phyloP scores from a whole-genome alignment of 2,113 vertebrate genomes.

The Takifugu bimaculatus region DNA sequence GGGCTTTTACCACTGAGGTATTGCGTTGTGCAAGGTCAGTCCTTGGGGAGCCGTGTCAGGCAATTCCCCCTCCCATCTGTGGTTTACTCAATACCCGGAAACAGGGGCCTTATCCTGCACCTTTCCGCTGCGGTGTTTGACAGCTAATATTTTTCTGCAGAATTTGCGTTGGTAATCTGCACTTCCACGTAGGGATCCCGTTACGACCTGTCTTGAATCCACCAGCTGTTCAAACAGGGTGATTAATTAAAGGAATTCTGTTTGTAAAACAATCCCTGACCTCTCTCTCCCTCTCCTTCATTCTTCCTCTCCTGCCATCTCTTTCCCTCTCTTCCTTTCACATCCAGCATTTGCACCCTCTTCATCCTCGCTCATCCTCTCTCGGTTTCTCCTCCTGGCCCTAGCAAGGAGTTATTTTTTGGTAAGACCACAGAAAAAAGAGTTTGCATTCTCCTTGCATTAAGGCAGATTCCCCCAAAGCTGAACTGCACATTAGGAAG shows the following conservation, averaged over 20 bases:
- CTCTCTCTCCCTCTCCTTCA: conserved; percentile 48
- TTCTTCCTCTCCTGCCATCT: conserved; percentile 42
- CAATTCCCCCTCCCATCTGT: conserved; percentile 27
- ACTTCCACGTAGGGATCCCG: conserved; percentile 76
- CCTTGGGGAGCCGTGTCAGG: conserved; percentile 59
- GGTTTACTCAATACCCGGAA: conserved; percentile 69
- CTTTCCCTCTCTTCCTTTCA: conserved; percentile 30
- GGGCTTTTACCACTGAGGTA: conserved; percentile 45
- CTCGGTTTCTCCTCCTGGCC: conserved; percentile 35
- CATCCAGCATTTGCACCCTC: conserved; percentile 8
- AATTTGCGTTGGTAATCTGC: conserved; percentile 73
- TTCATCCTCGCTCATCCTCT: conserved; percentile 38
- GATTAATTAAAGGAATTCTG: conserved; percentile 99
- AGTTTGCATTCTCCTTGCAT: conserved; percentile 58
- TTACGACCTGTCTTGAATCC: conserved; percentile 77
- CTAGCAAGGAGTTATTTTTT: conserved; percentile 45
- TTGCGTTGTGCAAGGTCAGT: conserved; percentile 38
- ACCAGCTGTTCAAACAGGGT: conserved; percentile 98
- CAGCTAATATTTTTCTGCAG: conserved; percentile 78
- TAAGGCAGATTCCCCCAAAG: conserved; percentile 63
- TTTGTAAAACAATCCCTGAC: conserved; percentile 89
- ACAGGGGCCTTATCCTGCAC: conserved; percentile 68
- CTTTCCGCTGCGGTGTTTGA: conserved; percentile 67
- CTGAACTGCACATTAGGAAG: conserved; percentile 67
- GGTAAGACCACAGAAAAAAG: conserved; percentile 53